Conservation (phyloP, 2,797 vertebrate genomes). For the Melanotaenia maccullochi region DNA sequence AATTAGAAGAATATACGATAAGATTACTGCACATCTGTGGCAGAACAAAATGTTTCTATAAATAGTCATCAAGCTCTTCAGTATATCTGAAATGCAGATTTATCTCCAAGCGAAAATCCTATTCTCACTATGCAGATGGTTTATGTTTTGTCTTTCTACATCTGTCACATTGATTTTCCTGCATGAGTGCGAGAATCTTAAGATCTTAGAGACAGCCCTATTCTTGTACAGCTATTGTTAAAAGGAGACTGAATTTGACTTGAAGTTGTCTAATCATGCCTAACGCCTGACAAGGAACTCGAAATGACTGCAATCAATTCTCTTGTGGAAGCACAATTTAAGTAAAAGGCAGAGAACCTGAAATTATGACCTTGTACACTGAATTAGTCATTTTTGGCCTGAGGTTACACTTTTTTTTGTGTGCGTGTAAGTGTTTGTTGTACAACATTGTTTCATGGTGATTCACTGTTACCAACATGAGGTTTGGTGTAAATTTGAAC, state of each 20-base stretch:
- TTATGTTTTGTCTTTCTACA: slow-evolving; percentile 21
- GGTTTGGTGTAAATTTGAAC: neutral
- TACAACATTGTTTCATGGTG: neutral
- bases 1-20: neutral
- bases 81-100: slow-evolving; percentile 13
- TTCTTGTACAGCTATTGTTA: slow-evolving; percentile 31
- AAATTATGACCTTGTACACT: slow-evolving; percentile 1
- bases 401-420: neutral
- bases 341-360: neutral
- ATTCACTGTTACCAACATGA: neutral
- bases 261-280: slow-evolving; percentile 26
- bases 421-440: neutral
- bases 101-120: slow-evolving; percentile 18
- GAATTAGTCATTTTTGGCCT: slow-evolving; percentile 1
- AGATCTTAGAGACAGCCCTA: slow-evolving; percentile 21
- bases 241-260: slow-evolving; percentile 23
- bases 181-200: slow-evolving; percentile 18
- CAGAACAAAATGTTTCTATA: neutral
- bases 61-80: slow-evolving; percentile 3
- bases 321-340: neutral
- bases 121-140: slow-evolving; percentile 1
- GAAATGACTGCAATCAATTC: slow-evolving; percentile 18
- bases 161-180: slow-evolving; percentile 36
- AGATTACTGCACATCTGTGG: neutral
- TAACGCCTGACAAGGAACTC: slow-evolving; percentile 21